A percentile compares a stretch with the other conserved stretches of the same genome.
Conservation (phyloP, 2,113 vertebrate genomes). For the Microtus montanus region DNA sequence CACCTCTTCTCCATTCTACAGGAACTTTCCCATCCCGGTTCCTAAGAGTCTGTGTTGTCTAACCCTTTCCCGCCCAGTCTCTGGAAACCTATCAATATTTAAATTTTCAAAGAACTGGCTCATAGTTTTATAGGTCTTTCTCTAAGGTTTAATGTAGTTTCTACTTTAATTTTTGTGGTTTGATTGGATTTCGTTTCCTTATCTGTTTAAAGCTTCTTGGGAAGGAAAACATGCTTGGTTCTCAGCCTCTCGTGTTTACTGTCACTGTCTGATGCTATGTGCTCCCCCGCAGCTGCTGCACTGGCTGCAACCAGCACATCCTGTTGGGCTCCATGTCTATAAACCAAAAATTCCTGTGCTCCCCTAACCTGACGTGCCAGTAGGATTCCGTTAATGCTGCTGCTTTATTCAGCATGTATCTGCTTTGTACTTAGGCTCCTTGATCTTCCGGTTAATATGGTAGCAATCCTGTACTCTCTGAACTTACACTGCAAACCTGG, state of each 20-base stretch:
- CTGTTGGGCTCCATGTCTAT: rapidly evolving
- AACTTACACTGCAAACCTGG: neutral
- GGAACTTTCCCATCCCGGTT: neutral
- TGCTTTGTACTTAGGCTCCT: neutral
- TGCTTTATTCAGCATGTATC: neutral
- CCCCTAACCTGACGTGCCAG: too few species aligned
- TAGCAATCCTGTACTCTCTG: neutral
- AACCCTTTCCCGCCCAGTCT: too few species aligned
- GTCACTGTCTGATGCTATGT: neutral
- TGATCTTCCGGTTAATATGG: neutral
- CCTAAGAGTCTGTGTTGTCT: neutral
- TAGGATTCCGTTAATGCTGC: neutral
- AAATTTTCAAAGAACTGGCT: neutral
- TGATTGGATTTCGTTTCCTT: neutral
- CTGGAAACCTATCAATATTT: neutral
- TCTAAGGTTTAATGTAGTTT: neutral
- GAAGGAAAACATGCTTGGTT: neutral
- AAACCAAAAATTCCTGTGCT: too few species aligned
- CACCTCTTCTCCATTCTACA: neutral
- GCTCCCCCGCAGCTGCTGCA: neutral
- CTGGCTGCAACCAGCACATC: neutral
- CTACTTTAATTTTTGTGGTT: neutral
- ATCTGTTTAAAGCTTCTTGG: neutral
- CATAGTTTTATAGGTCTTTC: neutral
- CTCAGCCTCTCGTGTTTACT: neutral